phyloP scores from a whole-genome alignment of 2,888 invertebrate species.

The Hyppa rectilinea region DNA sequence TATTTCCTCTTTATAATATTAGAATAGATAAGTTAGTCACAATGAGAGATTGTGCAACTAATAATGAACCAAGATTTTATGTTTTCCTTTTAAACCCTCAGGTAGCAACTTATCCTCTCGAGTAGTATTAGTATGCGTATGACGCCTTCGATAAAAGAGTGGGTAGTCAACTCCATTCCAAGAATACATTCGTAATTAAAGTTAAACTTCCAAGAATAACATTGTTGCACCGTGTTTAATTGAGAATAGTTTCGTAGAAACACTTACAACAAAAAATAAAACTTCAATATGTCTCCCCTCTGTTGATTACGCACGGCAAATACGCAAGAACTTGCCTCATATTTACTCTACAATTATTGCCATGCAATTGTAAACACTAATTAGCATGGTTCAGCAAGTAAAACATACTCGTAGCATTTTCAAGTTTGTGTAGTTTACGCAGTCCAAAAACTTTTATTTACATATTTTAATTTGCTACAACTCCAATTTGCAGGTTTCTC shows the following conservation, averaged over 20 bases:
- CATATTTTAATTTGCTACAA: slow-evolving; percentile 20
- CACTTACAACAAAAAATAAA: neutral
- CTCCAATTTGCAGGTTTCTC: neutral
- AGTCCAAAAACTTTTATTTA: slow-evolving; percentile 10
- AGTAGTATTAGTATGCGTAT: neutral
- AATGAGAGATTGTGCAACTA: neutral
- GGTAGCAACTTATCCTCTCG: neutral
- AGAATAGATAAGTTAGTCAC: neutral
- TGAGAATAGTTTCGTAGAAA: neutral
- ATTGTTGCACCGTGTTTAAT: neutral
- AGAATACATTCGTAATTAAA: slow-evolving; percentile 17
- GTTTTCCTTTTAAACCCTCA: neutral
- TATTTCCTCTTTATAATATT: too few species aligned
- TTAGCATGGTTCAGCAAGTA: slow-evolving; percentile 6
- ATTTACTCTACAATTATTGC: slow-evolving; percentile 9
- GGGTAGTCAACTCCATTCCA: slow-evolving; percentile 3
- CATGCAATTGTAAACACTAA: slow-evolving; percentile 2
- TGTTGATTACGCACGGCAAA: neutral
- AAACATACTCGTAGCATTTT: slow-evolving; percentile 19
- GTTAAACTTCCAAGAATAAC: slow-evolving; percentile 19
- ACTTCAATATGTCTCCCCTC: too few species aligned
- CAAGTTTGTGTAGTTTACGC: neutral
- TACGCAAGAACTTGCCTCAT: neutral
- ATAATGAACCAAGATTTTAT: neutral
- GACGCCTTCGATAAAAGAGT: neutral